phyloP scores from a whole-genome alignment of 2,888 invertebrate genomes.

The Xestia c-nigrum region DNA sequence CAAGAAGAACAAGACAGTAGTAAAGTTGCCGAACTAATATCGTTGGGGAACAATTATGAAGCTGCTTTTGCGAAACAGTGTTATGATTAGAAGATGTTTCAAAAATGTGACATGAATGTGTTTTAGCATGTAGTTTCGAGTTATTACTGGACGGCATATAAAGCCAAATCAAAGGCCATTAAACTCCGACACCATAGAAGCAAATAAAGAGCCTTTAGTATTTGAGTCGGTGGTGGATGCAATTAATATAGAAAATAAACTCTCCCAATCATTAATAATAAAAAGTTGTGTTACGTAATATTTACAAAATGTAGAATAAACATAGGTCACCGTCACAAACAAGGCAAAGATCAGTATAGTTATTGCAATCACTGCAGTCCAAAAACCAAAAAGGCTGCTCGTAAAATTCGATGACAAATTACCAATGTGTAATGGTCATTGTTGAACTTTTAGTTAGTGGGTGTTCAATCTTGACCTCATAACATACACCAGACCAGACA shows the following conservation, averaged over 20 bases:
- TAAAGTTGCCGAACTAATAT: constrained; percentile 10
- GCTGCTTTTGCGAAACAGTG: not conserved
- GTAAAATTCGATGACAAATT: constrained; percentile 9
- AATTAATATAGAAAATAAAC: not conserved
- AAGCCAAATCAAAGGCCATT: too few species aligned
- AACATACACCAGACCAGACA: constrained; percentile 48
- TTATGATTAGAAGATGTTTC: not conserved
- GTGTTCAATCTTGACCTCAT: constrained; percentile 60
- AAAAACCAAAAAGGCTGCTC: not conserved
- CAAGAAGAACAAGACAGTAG: not conserved
- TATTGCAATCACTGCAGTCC: not conserved
- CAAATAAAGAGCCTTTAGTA: not conserved
- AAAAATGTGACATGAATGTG: not conserved
- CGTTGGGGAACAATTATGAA: not conserved
- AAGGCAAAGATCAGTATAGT: not conserved
- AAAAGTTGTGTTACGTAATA: not conserved
- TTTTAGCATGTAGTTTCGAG: not conserved
- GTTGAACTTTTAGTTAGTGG: constrained; percentile 38
- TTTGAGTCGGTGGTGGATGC: not conserved
- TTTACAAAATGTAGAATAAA: constrained; percentile 5
- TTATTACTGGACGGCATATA: too few species aligned
- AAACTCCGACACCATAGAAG: too few species aligned
- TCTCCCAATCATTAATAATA: not conserved
- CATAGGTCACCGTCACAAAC: not conserved
- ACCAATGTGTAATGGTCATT: constrained; percentile 18